Percentiles rank a stretch among this genome's conserved stretches.
Conservation (phyloP, 2,113 vertebrate genomes). For the Laticauda laticaudata region DNA sequence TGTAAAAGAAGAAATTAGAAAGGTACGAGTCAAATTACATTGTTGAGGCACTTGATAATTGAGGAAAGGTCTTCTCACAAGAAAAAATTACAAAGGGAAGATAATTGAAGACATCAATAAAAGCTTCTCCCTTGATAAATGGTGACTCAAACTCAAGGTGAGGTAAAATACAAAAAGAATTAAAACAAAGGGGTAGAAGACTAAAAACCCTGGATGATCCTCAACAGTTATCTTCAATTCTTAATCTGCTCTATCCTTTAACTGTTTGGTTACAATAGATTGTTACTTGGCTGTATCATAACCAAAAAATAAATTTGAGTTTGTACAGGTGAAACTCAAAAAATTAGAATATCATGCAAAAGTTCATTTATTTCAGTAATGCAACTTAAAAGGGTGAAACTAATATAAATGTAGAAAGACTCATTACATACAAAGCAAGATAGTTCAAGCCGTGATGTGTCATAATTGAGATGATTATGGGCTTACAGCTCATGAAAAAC, state of each 20-base stretch:
- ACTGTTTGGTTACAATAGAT: neutral
- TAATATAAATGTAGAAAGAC: too few species aligned
- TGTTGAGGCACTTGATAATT: neutral
- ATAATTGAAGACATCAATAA: neutral
- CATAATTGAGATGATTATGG: too few species aligned
- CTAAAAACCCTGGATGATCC: neutral
- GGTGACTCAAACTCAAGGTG: neutral
- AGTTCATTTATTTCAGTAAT: too few species aligned
- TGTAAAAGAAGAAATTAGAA: neutral
- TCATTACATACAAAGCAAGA: too few species aligned
- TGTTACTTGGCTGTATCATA: neutral
- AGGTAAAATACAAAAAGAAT: neutral
- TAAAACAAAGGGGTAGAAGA: neutral
- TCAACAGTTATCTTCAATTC: neutral
- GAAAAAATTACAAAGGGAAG: neutral
- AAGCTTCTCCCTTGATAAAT: neutral
- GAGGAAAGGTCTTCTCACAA: neutral
- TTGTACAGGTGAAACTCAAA: neutral
- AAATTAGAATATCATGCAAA: too few species aligned
- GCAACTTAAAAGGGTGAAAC: too few species aligned
- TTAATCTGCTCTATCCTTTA: neutral
- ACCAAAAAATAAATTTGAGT: neutral
- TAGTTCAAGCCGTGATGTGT: too few species aligned
- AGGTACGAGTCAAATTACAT: neutral
- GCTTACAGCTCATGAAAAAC: too few species aligned